Evolutionary conservation across 2,113 vertebrate genomes (phyloP).

Genomic region (Haemorhous mexicanus): DNA sequence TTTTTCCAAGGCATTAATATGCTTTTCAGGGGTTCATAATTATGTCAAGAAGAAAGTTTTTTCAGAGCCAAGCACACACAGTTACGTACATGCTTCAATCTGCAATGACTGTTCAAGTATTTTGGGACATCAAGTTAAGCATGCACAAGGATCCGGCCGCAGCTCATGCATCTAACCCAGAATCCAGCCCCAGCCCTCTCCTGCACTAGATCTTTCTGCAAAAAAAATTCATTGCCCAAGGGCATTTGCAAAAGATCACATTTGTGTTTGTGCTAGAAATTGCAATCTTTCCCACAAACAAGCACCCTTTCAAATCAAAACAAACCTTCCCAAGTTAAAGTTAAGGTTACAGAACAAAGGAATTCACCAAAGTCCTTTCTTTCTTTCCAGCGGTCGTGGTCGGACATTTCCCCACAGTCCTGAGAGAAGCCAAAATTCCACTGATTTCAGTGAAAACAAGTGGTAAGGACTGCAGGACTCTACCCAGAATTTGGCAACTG

Average conservation of each 20-base stretch:
- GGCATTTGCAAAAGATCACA: neutral
- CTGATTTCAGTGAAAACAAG: neutral
- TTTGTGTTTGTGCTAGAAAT: neutral
- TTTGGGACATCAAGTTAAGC: neutral
- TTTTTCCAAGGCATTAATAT: constrained; percentile 20
- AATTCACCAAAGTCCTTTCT: neutral
- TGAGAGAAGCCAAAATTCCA: neutral
- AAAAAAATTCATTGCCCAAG: neutral
- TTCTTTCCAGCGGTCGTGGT: neutral
- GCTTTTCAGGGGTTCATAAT: neutral
- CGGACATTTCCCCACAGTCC: fast-evolving
- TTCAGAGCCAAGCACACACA: constrained; percentile 15
- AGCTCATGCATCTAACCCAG: constrained; percentile 17
- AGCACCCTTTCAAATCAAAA: constrained; percentile 6
- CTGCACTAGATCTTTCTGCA: neutral
- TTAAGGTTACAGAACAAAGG: constrained; percentile 9
- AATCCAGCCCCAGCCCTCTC: neutral
- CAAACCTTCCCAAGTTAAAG: neutral
- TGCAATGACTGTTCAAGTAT: neutral
- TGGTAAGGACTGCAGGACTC: neutral
- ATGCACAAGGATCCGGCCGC: neutral
- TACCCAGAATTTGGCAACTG: neutral
- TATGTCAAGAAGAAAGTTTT: constrained; percentile 15
- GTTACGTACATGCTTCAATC: constrained; percentile 10
- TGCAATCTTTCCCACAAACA: neutral